Conservation (phyloP, 1,140 invertebrate genomes). For the Drosophila sp. region DNA sequence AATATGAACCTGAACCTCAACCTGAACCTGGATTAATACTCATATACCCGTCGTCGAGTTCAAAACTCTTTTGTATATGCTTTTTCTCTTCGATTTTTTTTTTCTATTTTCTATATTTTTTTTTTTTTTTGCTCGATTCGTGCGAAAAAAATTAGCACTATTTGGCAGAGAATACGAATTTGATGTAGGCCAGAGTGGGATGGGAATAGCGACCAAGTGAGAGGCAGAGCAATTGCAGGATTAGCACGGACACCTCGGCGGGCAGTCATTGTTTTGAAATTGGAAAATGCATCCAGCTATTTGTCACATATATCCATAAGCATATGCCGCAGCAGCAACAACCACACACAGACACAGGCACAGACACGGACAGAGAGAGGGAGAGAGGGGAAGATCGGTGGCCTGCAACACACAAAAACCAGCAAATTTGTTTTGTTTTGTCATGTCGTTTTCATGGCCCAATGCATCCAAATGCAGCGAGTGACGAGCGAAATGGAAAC, state of each 20-base stretch:
- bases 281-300: constrained; percentile 56
- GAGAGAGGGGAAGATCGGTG: neutral
- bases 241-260: constrained; percentile 69
- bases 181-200: neutral
- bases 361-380: neutral
- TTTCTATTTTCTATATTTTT: constrained; percentile 1
- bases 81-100: neutral
- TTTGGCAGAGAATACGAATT: neutral
- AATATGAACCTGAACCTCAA: constrained; percentile 30
- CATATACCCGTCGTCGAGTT: constrained; percentile 42
- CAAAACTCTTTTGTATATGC: constrained; percentile 57
- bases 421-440: constrained; percentile 81
- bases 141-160: constrained; percentile 73
- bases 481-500: constrained; percentile 52
- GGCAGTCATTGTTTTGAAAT: constrained; percentile 66
- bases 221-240: constrained; percentile 71
- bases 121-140: constrained; percentile 42
- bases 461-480: constrained; percentile 64
- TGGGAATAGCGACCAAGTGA: constrained; percentile 25
- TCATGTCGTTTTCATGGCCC: constrained; percentile 83
- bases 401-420: constrained; percentile 1
- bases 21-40: constrained; percentile 64
- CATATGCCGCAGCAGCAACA: constrained; percentile 27
- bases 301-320: constrained; percentile 60
- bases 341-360: neutral